phyloP scores from a whole-genome alignment of 2,888 invertebrate genomes.

The Heliconius ismenius region DNA sequence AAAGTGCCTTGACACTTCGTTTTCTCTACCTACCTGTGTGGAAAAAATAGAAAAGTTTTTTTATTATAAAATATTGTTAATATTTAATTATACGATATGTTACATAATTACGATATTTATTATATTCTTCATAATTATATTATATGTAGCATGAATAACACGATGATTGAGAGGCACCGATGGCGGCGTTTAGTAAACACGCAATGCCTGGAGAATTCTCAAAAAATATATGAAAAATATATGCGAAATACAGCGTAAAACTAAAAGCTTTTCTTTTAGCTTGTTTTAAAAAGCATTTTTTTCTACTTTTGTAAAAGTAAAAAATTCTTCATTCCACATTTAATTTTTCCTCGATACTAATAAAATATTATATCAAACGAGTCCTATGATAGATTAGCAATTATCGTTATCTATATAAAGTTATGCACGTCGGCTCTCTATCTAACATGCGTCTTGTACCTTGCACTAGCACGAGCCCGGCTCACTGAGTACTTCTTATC shows the following conservation, averaged over 20 bases:
- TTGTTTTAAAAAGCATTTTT: too few species aligned
- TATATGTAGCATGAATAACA: too few species aligned
- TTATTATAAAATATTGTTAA: background rate
- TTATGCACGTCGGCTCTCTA: conserved; percentile 55
- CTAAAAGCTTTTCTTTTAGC: background rate
- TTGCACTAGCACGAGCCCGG: conserved; percentile 13
- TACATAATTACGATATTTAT: too few species aligned
- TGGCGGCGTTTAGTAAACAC: too few species aligned
- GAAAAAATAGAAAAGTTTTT: background rate
- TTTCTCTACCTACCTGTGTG: background rate
- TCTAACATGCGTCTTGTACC: conserved; percentile 42
- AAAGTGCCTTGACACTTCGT: background rate
- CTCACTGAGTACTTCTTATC: conserved; percentile 60
- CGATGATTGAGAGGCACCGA: too few species aligned
- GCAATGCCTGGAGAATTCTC: too few species aligned
- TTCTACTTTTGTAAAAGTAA: too few species aligned
- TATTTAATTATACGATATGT: background rate
- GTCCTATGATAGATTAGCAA: conserved; percentile 49
- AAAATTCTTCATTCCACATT: too few species aligned
- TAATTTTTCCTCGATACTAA: too few species aligned
- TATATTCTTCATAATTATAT: too few species aligned
- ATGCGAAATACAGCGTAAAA: background rate
- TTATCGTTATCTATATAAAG: conserved; percentile 61
- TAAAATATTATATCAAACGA: conserved; percentile 16
- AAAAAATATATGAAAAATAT: too few species aligned